Conservation (phyloP, 2,888 invertebrate genomes). For the Calliphora vomitoria region DNA sequence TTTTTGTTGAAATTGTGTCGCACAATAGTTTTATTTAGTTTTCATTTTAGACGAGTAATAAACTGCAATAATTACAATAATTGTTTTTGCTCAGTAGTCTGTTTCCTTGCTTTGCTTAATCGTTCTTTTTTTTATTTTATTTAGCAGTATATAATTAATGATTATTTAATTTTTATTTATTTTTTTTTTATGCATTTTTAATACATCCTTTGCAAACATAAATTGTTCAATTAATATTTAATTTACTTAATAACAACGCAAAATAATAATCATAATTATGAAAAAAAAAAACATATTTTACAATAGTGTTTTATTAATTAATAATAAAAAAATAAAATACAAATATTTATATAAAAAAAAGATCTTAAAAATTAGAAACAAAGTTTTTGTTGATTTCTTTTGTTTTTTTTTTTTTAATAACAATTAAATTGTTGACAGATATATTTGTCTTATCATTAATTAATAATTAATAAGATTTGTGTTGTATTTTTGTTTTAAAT, state of each 20-base stretch:
- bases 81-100: conserved; percentile 34
- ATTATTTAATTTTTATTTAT: conserved; percentile 39
- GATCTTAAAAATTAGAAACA: conserved; percentile 63
- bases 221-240: conserved; percentile 48
- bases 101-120: conserved; percentile 13
- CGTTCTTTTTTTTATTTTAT: conserved; percentile 17
- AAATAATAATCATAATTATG: conserved; percentile 42
- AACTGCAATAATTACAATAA: conserved; percentile 66
- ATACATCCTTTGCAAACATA: conserved; percentile 61
- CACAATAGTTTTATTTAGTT: conserved; percentile 54
- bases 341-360: conserved; percentile 41
- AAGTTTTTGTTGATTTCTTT: conserved; percentile 43
- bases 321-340: conserved; percentile 19
- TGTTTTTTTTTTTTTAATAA: conserved; percentile 57
- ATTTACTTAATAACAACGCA: conserved; percentile 66
- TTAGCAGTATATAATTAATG: conserved; percentile 26
- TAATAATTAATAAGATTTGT: conserved; percentile 54
- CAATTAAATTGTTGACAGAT: conserved; percentile 66
- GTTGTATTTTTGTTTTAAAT: conserved; percentile 20
- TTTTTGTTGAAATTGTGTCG: conserved; percentile 54
- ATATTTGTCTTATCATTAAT: conserved; percentile 33
- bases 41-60: conserved; percentile 55
- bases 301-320: conserved; percentile 34
- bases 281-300: conserved; percentile 67
- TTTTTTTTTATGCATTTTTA: conserved; percentile 69